phyloP scores from a whole-genome alignment of 2,113 vertebrate genomes.

The Puffinus mauretanicus region DNA sequence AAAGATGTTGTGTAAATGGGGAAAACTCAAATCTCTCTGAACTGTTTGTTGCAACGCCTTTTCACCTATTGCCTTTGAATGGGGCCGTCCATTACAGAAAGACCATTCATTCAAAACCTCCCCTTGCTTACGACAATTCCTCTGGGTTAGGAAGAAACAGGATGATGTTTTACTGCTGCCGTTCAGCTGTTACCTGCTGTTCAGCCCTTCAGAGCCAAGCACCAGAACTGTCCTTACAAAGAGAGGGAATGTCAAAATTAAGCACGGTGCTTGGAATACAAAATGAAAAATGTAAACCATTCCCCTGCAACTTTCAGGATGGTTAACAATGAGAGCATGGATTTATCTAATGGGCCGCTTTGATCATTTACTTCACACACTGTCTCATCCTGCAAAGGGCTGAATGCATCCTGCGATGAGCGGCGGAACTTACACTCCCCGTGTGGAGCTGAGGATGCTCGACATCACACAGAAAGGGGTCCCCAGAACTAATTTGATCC shows the following conservation, averaged over 20 bases:
- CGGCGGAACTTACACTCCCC: background rate
- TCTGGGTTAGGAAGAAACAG: background rate
- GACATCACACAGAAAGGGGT: background rate
- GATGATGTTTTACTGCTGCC: background rate
- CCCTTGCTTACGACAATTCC: background rate
- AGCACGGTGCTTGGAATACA: background rate
- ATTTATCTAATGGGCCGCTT: background rate
- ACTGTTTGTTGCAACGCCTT: background rate
- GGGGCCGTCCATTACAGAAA: background rate
- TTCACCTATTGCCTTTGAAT: background rate
- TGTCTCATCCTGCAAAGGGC: background rate
- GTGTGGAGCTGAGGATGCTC: background rate
- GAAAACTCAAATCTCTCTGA: background rate
- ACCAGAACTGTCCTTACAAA: background rate
- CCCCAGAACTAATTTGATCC: background rate
- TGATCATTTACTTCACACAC: background rate
- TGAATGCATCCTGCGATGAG: background rate
- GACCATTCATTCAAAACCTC: background rate
- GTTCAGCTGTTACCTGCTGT: background rate
- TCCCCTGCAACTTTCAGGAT: background rate
- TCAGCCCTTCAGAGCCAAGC: background rate
- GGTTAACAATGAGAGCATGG: background rate
- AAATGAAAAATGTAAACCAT: background rate
- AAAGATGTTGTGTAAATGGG: background rate
- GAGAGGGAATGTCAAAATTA: background rate